Base-by-base conservation (phyloP, 1,140 invertebrate genomes). In the Drosophila sucinea region DNA sequence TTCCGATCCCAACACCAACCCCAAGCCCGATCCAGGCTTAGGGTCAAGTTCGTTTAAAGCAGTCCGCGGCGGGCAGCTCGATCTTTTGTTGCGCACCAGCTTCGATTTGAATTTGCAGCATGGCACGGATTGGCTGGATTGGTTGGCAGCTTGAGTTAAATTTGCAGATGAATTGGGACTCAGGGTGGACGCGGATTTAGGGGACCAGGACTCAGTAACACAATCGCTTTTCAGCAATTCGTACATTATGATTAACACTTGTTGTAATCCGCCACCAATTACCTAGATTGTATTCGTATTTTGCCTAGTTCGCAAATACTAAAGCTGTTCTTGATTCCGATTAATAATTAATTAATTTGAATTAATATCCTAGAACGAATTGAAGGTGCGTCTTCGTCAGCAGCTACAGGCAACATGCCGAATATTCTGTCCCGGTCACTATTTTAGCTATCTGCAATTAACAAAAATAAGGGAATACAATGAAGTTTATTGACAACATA, bases 331-430 rank as follows among this genome's bases (percentile, higher is more conserved):
- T 35, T 27, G 58, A 27, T 67, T 44, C 41, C 40, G 17, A 17
- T 55, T 40, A 47, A 17, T 33, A 73, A 8, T n/a, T 17, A 17
- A 17, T 17, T 17, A 17, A 8, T 7, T 51, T 8, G 23, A 27
- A 40, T 69, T 70, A n/a, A 8, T 65, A 10, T 65, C 17, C n/a
- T 27, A 60, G 44, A 47, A 35, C n/a, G 54, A 74, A 62, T 44
- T 62, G 61, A 51, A 10, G 32, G 23, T 51, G 3, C n/a, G 23
- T 40, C 17, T 17, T 58, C 32, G 23, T 58, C 32, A 58, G 56
- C 33, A 58, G 56, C 63, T 47, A 41, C 25, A 56, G 51, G 58
- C 54, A 67, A 67, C 76, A 78, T 75, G 29, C 60, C 76, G 64
- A 64, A 58, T n/a, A 60, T n/a, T 66, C 61, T 63, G 4, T 29